Base-by-base conservation (phyloP, 2,113 vertebrate species). In the Cephalopholis sonnerati region DNA sequence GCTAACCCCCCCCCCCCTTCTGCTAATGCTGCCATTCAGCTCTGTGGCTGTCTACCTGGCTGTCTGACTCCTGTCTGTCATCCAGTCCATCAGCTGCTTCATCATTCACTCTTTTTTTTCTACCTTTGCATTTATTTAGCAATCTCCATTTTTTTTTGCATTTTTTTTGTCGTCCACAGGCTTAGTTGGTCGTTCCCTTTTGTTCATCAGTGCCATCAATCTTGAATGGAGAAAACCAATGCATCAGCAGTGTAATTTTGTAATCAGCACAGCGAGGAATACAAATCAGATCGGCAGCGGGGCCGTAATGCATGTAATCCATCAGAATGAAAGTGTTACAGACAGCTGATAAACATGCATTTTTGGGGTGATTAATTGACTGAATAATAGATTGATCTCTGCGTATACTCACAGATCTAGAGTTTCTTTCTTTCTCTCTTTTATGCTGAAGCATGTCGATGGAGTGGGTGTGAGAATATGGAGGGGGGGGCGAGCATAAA, bases 171-270 rank as follows among this genome's bases (percentile, higher is more conserved):
- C 50, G 51, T 87, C 77, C 67, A 36, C 10, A 4, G 59, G 50
- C 67, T 63, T 73, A 66, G 63, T 77, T 32, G 39, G 58, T 77
- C 51, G 74, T 85, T 90, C 69, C 79, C 79, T 83, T 90, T 75
- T 82, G 82, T 93, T 92, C 90, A 90, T 90, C 90, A 81, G 50
- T 46, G 63, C 87, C 87, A 95, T 94, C 92, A 89, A 92, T 94
- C 92, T 93, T 92, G 73, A 44, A 82, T 76, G 85, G 70, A 78
- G 89, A 91, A 92, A 93, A 92, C 77, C 92, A 87, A 89, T 91
- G 91, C 90, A 93, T 95, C 94, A 95, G 94, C 94, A 93, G 91
- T 89, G 91, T 92, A 93, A 94, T 95, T 94, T 92, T 88, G 91
- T 91, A 93, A 95, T 95, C 94, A 92, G 91, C 89, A 74, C 88